Conservation (phyloP, 1,140 invertebrate species). For the Choristoneura fumiferana region DNA sequence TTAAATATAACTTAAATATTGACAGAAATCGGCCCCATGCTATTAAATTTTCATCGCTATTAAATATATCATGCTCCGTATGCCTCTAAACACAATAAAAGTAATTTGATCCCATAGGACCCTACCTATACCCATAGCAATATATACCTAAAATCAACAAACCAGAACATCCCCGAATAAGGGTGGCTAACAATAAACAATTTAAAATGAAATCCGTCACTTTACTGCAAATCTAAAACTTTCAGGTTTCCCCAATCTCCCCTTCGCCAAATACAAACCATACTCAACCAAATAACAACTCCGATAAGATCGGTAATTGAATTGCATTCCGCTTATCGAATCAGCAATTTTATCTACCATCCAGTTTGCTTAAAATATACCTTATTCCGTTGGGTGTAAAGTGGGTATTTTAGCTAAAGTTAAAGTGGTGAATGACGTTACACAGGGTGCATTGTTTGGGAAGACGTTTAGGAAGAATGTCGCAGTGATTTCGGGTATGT, state of each 20-base stretch:
- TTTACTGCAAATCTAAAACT: slow-evolving; percentile 53
- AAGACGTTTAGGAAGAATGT: slow-evolving; percentile 68
- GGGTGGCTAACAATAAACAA: slow-evolving; percentile 56
- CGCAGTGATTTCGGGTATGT: slow-evolving; percentile 71
- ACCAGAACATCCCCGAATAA: slow-evolving; percentile 26
- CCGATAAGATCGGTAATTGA: slow-evolving; percentile 12
- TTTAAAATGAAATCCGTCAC: slow-evolving; percentile 72
- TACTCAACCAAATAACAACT: slow-evolving; percentile 18
- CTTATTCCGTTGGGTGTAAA: slow-evolving; percentile 17
- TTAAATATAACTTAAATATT: not conserved
- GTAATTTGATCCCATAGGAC: slow-evolving; percentile 21
- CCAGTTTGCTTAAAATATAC: slow-evolving; percentile 10
- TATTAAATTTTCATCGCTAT: slow-evolving; percentile 14
- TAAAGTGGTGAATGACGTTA: slow-evolving; percentile 32
- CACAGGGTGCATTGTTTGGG: slow-evolving; percentile 48
- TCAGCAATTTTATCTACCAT: not conserved
- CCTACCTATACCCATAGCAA: not conserved
- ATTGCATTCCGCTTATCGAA: slow-evolving; percentile 2
- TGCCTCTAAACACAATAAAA: slow-evolving; percentile 14
- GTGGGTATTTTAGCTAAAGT: not conserved
- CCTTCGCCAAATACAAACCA: slow-evolving; percentile 22
- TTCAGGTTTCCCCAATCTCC: slow-evolving; percentile 35
- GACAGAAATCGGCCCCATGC: not conserved
- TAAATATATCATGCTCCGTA: slow-evolving; percentile 15
- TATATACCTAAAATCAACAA: slow-evolving; percentile 15